A percentile compares a stretch with the other conserved stretches of the same genome.
Evolutionary conservation across 1,140 invertebrate genomes (phyloP).

Genomic region (Drosophila pseudoananassae): DNA sequence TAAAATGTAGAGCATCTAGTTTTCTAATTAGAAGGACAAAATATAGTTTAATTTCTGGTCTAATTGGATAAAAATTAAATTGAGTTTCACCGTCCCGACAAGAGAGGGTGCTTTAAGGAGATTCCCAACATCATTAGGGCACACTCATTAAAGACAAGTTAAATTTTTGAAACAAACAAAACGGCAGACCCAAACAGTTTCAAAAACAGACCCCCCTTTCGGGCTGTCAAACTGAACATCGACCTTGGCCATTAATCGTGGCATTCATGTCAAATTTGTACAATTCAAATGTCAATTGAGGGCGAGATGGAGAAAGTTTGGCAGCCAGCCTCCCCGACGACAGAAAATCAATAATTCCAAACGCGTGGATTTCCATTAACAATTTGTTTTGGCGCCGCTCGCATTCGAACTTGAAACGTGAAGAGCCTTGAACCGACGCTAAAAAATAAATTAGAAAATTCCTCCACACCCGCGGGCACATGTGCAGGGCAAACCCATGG

Average conservation of each 20-base stretch:
- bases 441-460: constrained; percentile 84
- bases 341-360: constrained; percentile 74
- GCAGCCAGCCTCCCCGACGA: constrained; percentile 35
- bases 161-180: background rate
- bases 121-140: background rate
- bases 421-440: constrained; percentile 77
- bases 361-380: constrained; percentile 74
- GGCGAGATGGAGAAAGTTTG: constrained; percentile 54
- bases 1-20: background rate
- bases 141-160: constrained; percentile 19
- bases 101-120: constrained; percentile 18
- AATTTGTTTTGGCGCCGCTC: constrained; percentile 71
- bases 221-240: constrained; percentile 65
- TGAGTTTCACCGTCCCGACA: background rate
- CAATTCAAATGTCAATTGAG: constrained; percentile 77
- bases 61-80: constrained; percentile 6
- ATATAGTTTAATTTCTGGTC: background rate
- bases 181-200: constrained; percentile 8
- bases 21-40: constrained; percentile 13
- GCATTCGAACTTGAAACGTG: constrained; percentile 61
- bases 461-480: constrained; percentile 70
- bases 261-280: constrained; percentile 70
- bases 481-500: constrained; percentile 41
- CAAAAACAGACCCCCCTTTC: background rate
- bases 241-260: constrained; percentile 82